phyloP scores from a whole-genome alignment of 1,140 invertebrate genomes.

The Bombus polaris region DNA sequence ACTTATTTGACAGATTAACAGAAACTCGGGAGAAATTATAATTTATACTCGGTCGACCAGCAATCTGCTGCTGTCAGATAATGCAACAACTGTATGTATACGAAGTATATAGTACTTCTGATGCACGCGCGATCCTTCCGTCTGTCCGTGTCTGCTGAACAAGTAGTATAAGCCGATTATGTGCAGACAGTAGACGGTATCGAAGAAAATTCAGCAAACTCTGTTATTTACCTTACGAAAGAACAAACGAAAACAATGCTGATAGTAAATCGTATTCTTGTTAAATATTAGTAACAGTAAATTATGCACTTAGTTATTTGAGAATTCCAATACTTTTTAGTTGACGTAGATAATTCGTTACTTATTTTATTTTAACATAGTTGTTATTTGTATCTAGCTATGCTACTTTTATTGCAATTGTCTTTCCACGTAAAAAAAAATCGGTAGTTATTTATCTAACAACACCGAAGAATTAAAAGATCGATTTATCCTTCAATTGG shows the following conservation, averaged over 20 bases:
- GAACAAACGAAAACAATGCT: not conserved
- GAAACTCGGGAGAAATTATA: not conserved
- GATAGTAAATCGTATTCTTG: not conserved
- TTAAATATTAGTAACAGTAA: too few relatives aligned
- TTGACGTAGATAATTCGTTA: too few relatives aligned
- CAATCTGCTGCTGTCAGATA: conserved; percentile 22
- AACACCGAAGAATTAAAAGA: not conserved
- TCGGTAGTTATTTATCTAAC: too few relatives aligned
- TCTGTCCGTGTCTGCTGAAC: conserved; percentile 1
- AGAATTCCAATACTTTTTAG: too few relatives aligned
- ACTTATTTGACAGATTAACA: not conserved
- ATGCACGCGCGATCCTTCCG: not conserved
- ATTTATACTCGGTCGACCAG: not conserved
- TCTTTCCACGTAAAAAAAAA: too few relatives aligned
- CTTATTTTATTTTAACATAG: too few relatives aligned
- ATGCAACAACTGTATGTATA: not conserved
- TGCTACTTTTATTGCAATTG: too few relatives aligned
- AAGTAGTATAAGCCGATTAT: conserved; percentile 30
- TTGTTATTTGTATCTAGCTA: too few relatives aligned
- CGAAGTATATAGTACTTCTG: not conserved
- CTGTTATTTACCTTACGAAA: not conserved
- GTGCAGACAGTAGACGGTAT: not conserved
- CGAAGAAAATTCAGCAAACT: not conserved
- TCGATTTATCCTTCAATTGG: conserved; percentile 27
- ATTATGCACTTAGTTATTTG: not conserved